Evolutionary conservation across 30 jellyfish, hydroid and myxozoan genomes (phyloP), one percentile per base, ranked within the genome.

Genomic region (Hydra vulgaris): DNA sequence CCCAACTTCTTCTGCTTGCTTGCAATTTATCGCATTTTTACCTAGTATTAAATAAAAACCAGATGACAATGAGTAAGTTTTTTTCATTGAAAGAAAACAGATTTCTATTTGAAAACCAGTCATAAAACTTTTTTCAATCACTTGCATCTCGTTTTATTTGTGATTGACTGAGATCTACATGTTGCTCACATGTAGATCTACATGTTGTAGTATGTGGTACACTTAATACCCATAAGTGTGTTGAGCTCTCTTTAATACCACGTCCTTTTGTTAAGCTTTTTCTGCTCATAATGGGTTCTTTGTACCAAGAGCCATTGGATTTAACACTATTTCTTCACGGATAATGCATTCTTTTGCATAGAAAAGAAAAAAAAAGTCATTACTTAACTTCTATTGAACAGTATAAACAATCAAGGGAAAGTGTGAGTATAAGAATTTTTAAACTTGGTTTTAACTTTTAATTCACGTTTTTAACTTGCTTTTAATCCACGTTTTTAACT

Each of bases 141-240:
- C 69, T 23, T 25, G 27, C 27, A 69, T 84, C 90, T 56, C 55
- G 85, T 8, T 25, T 26, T 18, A 54, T 70, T 79, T 85, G 53
- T n/a, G n/a, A n/a, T n/a, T 79, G 90, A 15, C 89, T 81, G 18
- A 79, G 22, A n/a, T 79, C 90, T 22, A 22, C 81, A 67, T 85
- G 89, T 72, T 85, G 95, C 70, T 79, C 95, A 55, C 95, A 78
- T 69, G 89, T 86, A 1, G 27, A 73, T 22, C 79, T 81, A 7
- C 78, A 21, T 1, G 26, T 21, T 17, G 95, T 86, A 12, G 25
- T 26, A 8, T 17, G 66, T 25, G 26, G 23, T 22, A 69, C 74
- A 21, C 80, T 52, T 16, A 72, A 53, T 12, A 61, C 89, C 95
- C 95, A 85, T 21, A 79, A 16, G 73, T 67, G 79, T 3, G 89